A percentile compares a stretch with the other conserved stretches of the same genome.
These are phyloP conservation scores for Crotophaga sulcirostris DNA, from an alignment of 2,113 vertebrate species.

Conservation along the genomic window DNA sequence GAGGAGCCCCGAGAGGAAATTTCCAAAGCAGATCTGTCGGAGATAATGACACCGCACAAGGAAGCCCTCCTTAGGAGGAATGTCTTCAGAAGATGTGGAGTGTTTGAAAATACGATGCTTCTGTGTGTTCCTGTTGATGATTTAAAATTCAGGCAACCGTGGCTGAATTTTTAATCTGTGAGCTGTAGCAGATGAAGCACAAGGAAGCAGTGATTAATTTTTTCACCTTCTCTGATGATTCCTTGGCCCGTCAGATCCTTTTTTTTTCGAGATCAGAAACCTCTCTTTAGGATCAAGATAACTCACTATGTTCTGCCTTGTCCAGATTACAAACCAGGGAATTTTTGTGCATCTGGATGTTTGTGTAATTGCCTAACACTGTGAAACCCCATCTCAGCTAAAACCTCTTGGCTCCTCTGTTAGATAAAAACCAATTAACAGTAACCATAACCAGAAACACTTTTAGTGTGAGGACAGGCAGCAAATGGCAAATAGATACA, in stretches of 20 bases:
- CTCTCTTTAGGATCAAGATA: not conserved
- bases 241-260: not conserved
- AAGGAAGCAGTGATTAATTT: slow-evolving; percentile 19
- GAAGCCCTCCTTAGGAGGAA: slow-evolving; percentile 34
- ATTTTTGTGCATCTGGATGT: slow-evolving; percentile 36
- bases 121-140: not conserved
- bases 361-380: slow-evolving; percentile 36
- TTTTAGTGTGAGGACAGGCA: slow-evolving; percentile 6
- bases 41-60: not conserved
- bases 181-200: slow-evolving; percentile 18
- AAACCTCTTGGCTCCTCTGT: slow-evolving; percentile 15
- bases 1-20: slow-evolving; percentile 47
- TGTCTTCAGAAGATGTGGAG: not conserved
- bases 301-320: not conserved
- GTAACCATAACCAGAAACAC: slow-evolving; percentile 48
- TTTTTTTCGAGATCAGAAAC: not conserved
- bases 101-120: slow-evolving; percentile 18
- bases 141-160: not conserved
- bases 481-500: slow-evolving; percentile 27
- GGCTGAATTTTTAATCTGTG: slow-evolving; percentile 27
- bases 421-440: slow-evolving; percentile 62
- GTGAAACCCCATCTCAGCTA: not conserved
- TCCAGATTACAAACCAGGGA: slow-evolving; percentile 24
- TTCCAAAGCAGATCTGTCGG: slow-evolving; percentile 51
- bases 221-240: not conserved